These are phyloP conservation scores for Gambusia yucatana DNA, from an alignment of 2,797 vertebrate genomes.

Conservation along the genomic window DNA sequence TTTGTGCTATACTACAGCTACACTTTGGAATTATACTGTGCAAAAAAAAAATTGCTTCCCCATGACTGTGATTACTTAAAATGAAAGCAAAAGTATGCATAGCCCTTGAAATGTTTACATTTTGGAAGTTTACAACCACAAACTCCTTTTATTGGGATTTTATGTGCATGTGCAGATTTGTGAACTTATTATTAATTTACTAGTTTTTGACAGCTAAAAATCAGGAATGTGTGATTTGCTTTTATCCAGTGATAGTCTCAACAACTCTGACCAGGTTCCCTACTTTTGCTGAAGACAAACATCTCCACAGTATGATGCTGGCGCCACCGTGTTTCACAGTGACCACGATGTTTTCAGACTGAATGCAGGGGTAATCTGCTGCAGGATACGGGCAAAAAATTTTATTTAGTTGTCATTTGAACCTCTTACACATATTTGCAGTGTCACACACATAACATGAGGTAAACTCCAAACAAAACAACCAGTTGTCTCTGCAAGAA, in stretches of 20 bases:
- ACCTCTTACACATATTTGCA: background rate
- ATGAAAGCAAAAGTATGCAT: slow-evolving; percentile 8
- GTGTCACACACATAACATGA: background rate
- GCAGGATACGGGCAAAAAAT: background rate
- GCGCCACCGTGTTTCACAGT: background rate
- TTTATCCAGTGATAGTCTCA: background rate
- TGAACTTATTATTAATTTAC: background rate
- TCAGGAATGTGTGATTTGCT: background rate
- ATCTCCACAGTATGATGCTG: background rate
- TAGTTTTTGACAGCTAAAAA: background rate
- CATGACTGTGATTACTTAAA: slow-evolving; percentile 35
- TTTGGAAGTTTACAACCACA: background rate
- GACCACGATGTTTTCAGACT: background rate
- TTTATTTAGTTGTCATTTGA: background rate
- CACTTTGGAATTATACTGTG: slow-evolving; percentile 35
- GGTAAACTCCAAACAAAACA: background rate
- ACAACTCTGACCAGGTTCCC: background rate
- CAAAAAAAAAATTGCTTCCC: slow-evolving; percentile 19
- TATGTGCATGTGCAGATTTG: background rate
- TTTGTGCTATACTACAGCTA: slow-evolving; percentile 27
- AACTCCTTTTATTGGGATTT: background rate
- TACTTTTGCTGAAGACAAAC: background rate
- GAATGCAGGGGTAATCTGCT: background rate
- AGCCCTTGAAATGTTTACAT: background rate
- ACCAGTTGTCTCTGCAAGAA: background rate